Percentiles rank a stretch among this genome's conserved stretches.
These are phyloP conservation scores for Polydrusus cervinus DNA, from an alignment of 2,888 invertebrate species.

Conservation along the genomic window DNA sequence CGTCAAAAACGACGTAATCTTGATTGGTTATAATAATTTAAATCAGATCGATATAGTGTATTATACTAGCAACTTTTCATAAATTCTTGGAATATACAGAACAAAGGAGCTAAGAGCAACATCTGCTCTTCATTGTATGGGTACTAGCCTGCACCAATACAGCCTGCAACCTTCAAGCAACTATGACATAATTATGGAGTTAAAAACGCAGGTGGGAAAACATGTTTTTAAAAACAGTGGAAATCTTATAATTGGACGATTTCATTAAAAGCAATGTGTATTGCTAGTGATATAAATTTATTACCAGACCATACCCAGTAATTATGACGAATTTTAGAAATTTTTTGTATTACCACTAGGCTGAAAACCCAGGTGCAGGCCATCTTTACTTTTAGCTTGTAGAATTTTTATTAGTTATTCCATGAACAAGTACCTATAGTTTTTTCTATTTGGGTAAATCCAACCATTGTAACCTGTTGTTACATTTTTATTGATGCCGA, in stretches of 20 bases:
- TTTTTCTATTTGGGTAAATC: slow-evolving; percentile 1
- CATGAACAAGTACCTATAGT: background rate
- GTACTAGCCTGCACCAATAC: background rate
- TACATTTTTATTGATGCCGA: no score
- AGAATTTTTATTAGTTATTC: background rate
- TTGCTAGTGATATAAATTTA: background rate
- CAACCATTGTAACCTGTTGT: background rate
- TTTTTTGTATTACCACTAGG: background rate
- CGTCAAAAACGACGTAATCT: no score
- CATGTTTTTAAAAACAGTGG: background rate
- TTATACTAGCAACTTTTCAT: no score
- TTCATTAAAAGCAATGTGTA: background rate
- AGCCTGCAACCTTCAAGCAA: background rate
- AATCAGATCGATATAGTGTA: no score
- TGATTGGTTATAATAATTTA: no score
- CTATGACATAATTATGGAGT: background rate
- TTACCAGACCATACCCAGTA: background rate
- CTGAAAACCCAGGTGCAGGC: background rate
- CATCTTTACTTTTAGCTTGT: background rate
- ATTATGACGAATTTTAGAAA: background rate
- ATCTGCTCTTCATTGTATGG: background rate
- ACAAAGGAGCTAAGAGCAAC: background rate
- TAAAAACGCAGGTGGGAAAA: background rate
- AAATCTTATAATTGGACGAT: background rate
- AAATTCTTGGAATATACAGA: no score